Evolutionary conservation across 2,797 vertebrate species (phyloP).

Genomic region (Sebastes aleutianus): DNA sequence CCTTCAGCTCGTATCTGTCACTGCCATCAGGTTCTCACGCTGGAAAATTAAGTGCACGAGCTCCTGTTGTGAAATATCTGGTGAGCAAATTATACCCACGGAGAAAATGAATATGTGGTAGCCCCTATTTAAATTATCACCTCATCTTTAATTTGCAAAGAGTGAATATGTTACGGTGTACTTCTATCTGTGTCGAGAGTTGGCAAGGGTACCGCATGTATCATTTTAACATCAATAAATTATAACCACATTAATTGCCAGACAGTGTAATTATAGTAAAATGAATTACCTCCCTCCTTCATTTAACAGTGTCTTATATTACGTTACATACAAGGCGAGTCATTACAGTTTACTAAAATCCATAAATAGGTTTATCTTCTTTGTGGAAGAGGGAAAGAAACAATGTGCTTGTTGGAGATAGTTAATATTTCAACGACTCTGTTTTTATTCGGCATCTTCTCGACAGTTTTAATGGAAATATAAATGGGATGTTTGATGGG

Average conservation of each 20-base stretch:
- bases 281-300: not conserved
- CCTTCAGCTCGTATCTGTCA: not conserved
- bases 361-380: not conserved
- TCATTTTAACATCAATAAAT: conserved; percentile 21
- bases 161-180: not conserved
- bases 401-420: not conserved
- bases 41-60: not conserved
- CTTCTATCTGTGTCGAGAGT: not conserved
- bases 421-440: conserved; percentile 3
- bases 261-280: conserved; percentile 19
- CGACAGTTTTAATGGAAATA: not conserved
- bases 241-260: conserved; percentile 1
- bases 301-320: not conserved
- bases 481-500: not conserved
- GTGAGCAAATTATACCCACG: not conserved
- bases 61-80: conserved; percentile 25
- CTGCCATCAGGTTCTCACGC: not conserved
- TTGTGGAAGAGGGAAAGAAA: not conserved
- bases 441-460: not conserved
- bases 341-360: not conserved
- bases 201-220: not conserved
- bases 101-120: not conserved
- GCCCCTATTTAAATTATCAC: not conserved
- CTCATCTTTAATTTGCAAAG: conserved; percentile 2
- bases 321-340: not conserved